Evolutionary conservation across 2,113 vertebrate species (phyloP).

Genomic region (Rhizomys pruinosus): DNA sequence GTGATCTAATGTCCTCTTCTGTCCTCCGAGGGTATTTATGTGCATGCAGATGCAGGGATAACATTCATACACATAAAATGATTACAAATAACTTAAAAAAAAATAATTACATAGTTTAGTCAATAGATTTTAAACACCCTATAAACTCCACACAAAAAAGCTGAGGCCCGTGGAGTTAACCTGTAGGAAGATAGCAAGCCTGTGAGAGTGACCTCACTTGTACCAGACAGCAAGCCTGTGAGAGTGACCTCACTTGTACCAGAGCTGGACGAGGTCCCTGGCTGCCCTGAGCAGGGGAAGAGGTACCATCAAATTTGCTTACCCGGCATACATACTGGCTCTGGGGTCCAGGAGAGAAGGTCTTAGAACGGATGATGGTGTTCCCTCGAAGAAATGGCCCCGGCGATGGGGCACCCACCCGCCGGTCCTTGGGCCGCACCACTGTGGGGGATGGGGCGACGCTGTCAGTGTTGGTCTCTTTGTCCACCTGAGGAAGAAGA

Average conservation of each 20-base stretch:
- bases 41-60: no score
- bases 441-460: slow-evolving; percentile 86
- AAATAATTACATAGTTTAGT: no score
- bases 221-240: rapidly evolving
- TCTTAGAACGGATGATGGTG: slow-evolving; percentile 98
- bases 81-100: no score
- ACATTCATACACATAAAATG: no score
- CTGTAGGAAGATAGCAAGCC: background rate
- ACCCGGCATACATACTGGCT: slow-evolving; percentile 99
- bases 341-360: slow-evolving; percentile 97
- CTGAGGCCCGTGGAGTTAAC: no score
- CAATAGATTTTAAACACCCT: no score
- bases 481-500: slow-evolving; percentile 89
- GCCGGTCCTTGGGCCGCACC: slow-evolving; percentile 95
- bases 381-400: slow-evolving; percentile 93
- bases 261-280: background rate
- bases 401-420: slow-evolving; percentile 88
- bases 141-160: background rate
- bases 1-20: no score
- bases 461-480: slow-evolving; percentile 93
- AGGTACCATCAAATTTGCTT: slow-evolving; percentile 69
- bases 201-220: background rate
- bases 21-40: no score
- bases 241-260: background rate
- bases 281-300: no score